These are phyloP conservation scores for Procavia capensis DNA, from an alignment of 2,113 vertebrate species.

Conservation along the genomic window DNA sequence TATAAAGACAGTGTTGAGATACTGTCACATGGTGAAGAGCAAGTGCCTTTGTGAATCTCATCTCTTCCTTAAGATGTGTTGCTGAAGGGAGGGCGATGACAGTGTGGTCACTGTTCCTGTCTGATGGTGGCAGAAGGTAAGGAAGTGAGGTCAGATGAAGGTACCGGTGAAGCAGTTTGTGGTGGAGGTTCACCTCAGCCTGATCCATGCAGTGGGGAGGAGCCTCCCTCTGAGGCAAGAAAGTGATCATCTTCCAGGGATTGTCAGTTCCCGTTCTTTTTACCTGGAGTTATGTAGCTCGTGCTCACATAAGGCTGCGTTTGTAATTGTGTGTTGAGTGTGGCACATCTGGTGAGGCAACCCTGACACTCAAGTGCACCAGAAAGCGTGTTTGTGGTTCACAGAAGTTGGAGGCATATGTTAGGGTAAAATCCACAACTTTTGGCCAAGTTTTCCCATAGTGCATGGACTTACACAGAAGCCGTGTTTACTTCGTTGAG, in stretches of 20 bases:
- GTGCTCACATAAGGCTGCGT: not conserved
- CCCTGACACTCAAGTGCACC: not conserved
- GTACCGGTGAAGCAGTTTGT: not conserved
- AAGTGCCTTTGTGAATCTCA: not conserved
- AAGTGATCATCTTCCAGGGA: too few relatives aligned
- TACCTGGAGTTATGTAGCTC: not conserved
- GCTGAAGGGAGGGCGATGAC: not conserved
- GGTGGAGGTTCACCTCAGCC: not conserved
- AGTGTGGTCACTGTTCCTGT: not conserved
- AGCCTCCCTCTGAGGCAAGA: not conserved
- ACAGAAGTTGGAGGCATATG: not conserved
- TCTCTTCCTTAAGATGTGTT: slow-evolving; percentile 20
- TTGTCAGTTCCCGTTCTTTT: too few relatives aligned
- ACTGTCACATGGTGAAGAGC: slow-evolving; percentile 28
- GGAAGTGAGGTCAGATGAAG: not conserved
- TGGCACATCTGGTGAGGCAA: not conserved
- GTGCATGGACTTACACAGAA: not conserved
- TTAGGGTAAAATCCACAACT: not conserved
- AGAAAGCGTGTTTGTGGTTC: not conserved
- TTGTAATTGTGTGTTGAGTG: not conserved
- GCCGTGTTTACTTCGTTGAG: not conserved
- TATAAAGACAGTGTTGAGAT: not conserved
- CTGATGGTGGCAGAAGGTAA: not conserved
- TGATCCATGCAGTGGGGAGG: not conserved
- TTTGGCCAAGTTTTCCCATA: not conserved